A percentile compares a stretch with the other conserved stretches of the same genome.
These are phyloP conservation scores for Eupeodes latifasciatus DNA, from an alignment of 2,888 invertebrate genomes.

Conservation along the genomic window DNA sequence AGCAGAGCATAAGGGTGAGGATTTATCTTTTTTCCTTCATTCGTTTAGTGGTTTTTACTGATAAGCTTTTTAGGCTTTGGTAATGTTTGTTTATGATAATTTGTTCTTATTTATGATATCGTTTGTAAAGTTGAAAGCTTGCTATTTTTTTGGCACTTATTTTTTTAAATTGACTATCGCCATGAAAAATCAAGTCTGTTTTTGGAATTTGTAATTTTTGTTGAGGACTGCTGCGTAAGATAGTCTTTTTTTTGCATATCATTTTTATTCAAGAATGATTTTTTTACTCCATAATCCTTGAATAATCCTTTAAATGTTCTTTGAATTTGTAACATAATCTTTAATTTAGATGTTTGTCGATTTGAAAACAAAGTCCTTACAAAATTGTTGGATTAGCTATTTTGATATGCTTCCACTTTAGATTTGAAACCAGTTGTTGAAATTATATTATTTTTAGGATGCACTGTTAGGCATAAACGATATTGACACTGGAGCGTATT, in stretches of 20 bases:
- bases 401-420: too few relatives aligned
- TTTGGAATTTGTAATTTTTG: constrained; percentile 45
- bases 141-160: constrained; percentile 1
- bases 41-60: background rate
- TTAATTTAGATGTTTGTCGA: too few relatives aligned
- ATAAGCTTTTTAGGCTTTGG: background rate
- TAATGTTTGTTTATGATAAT: background rate
- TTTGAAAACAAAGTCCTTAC: too few relatives aligned
- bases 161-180: background rate
- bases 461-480: too few relatives aligned
- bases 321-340: background rate
- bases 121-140: background rate
- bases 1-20: background rate
- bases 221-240: constrained; percentile 8
- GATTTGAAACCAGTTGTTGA: too few relatives aligned
- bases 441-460: too few relatives aligned
- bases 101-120: constrained; percentile 17
- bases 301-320: background rate
- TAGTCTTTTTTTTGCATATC: background rate
- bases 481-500: too few relatives aligned
- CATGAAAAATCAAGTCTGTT: background rate
- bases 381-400: too few relatives aligned
- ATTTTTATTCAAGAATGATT: constrained; percentile 39
- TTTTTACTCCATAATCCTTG: background rate
- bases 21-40: background rate